phyloP scores from a whole-genome alignment of 2,888 invertebrate genomes.

The Ophion slaviceki region DNA sequence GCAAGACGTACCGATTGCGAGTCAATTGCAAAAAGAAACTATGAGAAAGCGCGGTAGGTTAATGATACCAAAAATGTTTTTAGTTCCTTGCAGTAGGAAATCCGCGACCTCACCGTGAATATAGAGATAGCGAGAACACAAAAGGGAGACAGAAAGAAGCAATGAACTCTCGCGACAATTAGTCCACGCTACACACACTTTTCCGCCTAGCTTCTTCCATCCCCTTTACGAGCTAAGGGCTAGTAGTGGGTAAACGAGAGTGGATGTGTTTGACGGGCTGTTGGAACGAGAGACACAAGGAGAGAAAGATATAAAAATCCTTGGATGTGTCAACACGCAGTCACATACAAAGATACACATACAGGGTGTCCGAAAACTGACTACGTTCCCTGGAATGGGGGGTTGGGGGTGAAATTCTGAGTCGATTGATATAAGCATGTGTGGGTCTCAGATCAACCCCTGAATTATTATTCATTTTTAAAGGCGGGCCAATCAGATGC shows the following conservation, averaged over 20 bases:
- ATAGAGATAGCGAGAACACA: conserved; percentile 24
- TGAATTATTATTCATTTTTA: too few relatives aligned
- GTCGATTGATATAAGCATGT: too few relatives aligned
- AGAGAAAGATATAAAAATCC: background rate
- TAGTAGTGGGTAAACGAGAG: conserved; percentile 38
- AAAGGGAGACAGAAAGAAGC: background rate
- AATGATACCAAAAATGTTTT: too few relatives aligned
- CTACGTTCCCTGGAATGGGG: too few relatives aligned
- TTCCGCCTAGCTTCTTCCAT: background rate
- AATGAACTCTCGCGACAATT: conserved; percentile 45
- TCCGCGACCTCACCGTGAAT: background rate
- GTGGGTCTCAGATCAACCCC: too few relatives aligned
- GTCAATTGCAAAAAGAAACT: too few relatives aligned
- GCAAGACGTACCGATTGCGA: too few relatives aligned
- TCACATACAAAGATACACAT: background rate
- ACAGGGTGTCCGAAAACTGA: too few relatives aligned
- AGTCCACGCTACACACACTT: conserved; percentile 12
- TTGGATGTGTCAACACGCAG: conserved; percentile 12
- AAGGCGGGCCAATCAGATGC: too few relatives aligned
- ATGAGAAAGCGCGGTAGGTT: too few relatives aligned
- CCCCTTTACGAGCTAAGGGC: conserved; percentile 20
- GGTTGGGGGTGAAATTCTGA: too few relatives aligned
- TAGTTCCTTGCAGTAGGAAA: background rate
- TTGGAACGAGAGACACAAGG: background rate
- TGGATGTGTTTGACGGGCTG: conserved; percentile 24